A percentile compares a stretch with the other conserved stretches of the same genome.
Conservation (phyloP, 2,797 vertebrate genomes). For the Microchirus variegatus region DNA sequence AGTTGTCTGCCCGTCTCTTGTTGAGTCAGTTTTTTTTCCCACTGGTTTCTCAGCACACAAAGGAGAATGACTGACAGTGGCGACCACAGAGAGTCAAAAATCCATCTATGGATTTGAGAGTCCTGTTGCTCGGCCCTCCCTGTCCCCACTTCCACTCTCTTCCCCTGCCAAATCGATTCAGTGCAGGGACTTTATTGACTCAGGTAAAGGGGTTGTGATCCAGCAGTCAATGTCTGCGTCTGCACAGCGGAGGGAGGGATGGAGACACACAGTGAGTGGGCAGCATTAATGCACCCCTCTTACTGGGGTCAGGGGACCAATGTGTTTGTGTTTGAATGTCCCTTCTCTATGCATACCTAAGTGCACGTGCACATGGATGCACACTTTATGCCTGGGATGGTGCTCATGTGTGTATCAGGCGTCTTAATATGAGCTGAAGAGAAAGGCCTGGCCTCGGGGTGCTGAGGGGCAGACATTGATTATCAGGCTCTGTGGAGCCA, state of each 20-base stretch:
- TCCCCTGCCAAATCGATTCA: constrained; percentile 76
- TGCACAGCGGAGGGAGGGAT: constrained; percentile 38
- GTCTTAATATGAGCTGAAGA: constrained; percentile 47
- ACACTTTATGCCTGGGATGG: constrained; percentile 12
- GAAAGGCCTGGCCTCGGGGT: constrained; percentile 51
- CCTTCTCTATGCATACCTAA: constrained; percentile 29
- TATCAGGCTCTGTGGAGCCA: constrained; percentile 72
- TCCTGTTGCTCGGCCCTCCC: constrained; percentile 44
- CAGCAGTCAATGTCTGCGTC: constrained; percentile 75
- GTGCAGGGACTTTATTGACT: constrained; percentile 77
- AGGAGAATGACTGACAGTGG: constrained; percentile 56
- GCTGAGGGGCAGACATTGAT: constrained; percentile 73
- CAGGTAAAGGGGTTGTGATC: constrained; percentile 74
- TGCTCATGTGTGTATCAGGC: constrained; percentile 18
- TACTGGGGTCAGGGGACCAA: constrained; percentile 32
- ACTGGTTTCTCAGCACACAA: constrained; percentile 43
- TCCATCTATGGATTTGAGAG: constrained; percentile 74
- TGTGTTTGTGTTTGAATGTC: constrained; percentile 34
- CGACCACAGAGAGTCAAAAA: constrained; percentile 54
- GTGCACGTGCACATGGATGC: constrained; percentile 8
- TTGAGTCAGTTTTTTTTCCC: constrained; percentile 21
- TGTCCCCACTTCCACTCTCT: constrained; percentile 47
- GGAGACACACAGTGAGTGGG: constrained; percentile 34
- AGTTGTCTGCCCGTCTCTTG: constrained; percentile 30
- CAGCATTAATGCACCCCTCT: constrained; percentile 43